These are phyloP conservation scores for Alcedo quadribrachys DNA, from an alignment of 2,797 vertebrate species.

Conservation along the genomic window DNA sequence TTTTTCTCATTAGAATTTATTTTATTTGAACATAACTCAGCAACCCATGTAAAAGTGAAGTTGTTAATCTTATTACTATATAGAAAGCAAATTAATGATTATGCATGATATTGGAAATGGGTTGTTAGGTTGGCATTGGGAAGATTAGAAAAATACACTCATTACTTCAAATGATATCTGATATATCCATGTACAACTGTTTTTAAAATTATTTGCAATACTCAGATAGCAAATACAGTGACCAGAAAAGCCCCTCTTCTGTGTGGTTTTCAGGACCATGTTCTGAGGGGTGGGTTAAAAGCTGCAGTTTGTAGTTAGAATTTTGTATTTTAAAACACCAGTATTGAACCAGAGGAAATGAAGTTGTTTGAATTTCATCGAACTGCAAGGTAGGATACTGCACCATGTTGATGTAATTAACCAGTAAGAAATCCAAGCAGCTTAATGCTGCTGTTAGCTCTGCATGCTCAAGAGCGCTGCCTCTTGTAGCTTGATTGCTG, in stretches of 20 bases:
- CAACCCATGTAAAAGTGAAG: constrained; percentile 77
- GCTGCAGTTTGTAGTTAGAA: not conserved
- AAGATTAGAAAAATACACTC: constrained; percentile 80
- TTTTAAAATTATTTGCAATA: constrained; percentile 66
- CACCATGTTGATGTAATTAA: not conserved
- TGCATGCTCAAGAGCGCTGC: not conserved
- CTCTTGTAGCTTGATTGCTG: not conserved
- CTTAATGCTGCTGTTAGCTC: not conserved
- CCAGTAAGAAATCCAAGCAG: not conserved
- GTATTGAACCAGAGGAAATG: not conserved
- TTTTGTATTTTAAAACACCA: not conserved
- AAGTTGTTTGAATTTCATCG: not conserved
- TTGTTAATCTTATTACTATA: constrained; percentile 83
- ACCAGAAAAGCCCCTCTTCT: constrained; percentile 16
- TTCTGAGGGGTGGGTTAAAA: constrained; percentile 30
- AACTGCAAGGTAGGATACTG: not conserved
- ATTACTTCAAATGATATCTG: constrained; percentile 79
- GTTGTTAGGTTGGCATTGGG: constrained; percentile 74
- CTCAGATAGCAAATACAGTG: constrained; percentile 54
- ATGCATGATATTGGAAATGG: constrained; percentile 82
- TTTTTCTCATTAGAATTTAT: constrained; percentile 84
- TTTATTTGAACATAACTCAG: constrained; percentile 82
- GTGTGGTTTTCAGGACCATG: not conserved
- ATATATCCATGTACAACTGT: constrained; percentile 67
- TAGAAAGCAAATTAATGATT: constrained; percentile 84